phyloP scores from a whole-genome alignment of 2,797 vertebrate genomes.

The Nannoperca australis region DNA sequence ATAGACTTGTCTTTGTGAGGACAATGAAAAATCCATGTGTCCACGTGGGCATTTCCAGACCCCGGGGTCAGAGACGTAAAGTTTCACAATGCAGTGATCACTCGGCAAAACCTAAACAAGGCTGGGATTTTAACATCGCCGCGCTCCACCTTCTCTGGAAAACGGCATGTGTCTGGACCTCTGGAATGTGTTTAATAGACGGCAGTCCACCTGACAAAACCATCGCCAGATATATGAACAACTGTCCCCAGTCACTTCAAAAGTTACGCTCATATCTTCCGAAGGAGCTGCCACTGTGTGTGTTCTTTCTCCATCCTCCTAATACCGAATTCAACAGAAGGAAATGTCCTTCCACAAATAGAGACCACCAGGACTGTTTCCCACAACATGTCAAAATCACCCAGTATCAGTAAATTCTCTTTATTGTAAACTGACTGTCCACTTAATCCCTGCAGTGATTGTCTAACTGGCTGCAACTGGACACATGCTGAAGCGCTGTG shows the following conservation, averaged over 20 bases:
- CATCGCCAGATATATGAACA: constrained; percentile 77
- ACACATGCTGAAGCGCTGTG: not conserved
- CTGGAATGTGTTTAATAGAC: constrained; percentile 78
- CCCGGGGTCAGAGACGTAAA: constrained; percentile 77
- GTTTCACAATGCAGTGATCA: constrained; percentile 75
- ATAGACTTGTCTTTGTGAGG: constrained; percentile 70
- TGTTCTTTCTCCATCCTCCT: constrained; percentile 65
- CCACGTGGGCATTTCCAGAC: constrained; percentile 69
- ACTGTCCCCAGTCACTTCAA: constrained; percentile 75
- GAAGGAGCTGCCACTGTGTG: constrained; percentile 71
- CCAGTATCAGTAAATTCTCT: constrained; percentile 9
- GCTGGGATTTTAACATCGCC: constrained; percentile 61
- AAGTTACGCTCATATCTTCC: constrained; percentile 73
- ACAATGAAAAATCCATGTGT: constrained; percentile 77
- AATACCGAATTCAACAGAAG: constrained; percentile 54
- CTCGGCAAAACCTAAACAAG: constrained; percentile 73
- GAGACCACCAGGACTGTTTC: constrained; percentile 36
- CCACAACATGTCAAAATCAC: constrained; percentile 39
- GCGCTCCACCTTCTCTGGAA: constrained; percentile 71
- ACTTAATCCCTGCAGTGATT: not conserved
- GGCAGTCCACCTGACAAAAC: constrained; percentile 78
- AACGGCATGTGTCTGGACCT: constrained; percentile 72
- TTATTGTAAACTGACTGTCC: constrained; percentile 4
- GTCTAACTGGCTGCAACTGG: not conserved
- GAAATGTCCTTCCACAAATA: constrained; percentile 60